Percentiles rank a stretch among this genome's conserved stretches.
phyloP scores from a whole-genome alignment of 2,797 vertebrate species.

The Lerista edwardsae region DNA sequence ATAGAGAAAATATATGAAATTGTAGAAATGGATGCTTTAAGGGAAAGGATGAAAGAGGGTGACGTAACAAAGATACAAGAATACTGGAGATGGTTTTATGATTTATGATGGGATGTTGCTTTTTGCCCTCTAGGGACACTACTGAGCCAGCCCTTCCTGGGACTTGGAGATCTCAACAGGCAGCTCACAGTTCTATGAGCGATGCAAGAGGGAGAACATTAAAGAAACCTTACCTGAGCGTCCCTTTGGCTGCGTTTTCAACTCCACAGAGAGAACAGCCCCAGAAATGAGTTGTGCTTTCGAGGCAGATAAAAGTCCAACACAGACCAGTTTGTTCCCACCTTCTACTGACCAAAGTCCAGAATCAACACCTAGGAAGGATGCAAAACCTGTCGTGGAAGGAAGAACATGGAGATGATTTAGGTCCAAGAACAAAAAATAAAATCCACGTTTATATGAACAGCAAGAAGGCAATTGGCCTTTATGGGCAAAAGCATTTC shows the following conservation, averaged over 20 bases:
- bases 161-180: background rate
- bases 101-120: too few species aligned
- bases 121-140: too few species aligned
- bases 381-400: conserved; percentile 82
- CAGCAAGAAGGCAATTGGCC: background rate
- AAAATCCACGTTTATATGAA: background rate
- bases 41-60: too few species aligned
- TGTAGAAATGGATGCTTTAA: too few species aligned
- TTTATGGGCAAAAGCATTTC: background rate
- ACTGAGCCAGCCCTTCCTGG: too few species aligned
- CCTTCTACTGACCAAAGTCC: conserved; percentile 91
- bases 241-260: conserved; percentile 76
- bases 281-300: conserved; percentile 86
- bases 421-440: background rate
- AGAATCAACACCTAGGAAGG: conserved; percentile 80
- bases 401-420: background rate
- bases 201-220: background rate
- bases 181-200: too few species aligned
- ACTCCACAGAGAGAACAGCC: conserved; percentile 82
- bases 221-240: conserved; percentile 78
- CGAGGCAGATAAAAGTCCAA: conserved; percentile 85
- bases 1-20: too few species aligned
- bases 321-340: conserved; percentile 90
- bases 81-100: too few species aligned
- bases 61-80: too few species aligned